phyloP scores from a whole-genome alignment of 2,113 vertebrate genomes.

The Neogobius melanostomus region DNA sequence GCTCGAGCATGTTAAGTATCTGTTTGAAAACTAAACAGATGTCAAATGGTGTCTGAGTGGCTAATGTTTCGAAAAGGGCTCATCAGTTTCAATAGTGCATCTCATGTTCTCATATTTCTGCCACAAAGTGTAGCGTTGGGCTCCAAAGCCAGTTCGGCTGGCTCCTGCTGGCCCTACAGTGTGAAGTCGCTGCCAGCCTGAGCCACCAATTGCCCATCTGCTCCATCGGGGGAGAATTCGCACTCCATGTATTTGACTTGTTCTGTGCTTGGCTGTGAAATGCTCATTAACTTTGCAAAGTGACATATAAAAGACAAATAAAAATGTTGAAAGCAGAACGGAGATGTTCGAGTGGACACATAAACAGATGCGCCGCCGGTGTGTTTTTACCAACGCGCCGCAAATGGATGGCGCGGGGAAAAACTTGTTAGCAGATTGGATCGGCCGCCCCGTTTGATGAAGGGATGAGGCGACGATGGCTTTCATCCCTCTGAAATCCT shows the following conservation, averaged over 20 bases:
- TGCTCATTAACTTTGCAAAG: slow-evolving; percentile 62
- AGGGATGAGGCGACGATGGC: slow-evolving; percentile 3
- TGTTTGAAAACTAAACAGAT: slow-evolving; percentile 56
- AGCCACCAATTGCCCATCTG: slow-evolving; percentile 75
- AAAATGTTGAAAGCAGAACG: slow-evolving; percentile 21
- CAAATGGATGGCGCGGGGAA: slow-evolving; percentile 18
- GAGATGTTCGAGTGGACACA: slow-evolving; percentile 39
- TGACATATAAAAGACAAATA: slow-evolving; percentile 48
- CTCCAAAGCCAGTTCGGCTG: slow-evolving; percentile 52
- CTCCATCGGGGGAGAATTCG: slow-evolving; percentile 61
- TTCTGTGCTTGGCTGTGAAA: slow-evolving; percentile 57
- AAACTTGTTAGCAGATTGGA: slow-evolving; percentile 30
- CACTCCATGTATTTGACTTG: slow-evolving; percentile 70
- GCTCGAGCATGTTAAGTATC: slow-evolving; percentile 27
- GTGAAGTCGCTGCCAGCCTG: slow-evolving; percentile 69
- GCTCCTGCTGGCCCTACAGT: slow-evolving; percentile 55
- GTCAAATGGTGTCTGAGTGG: slow-evolving; percentile 56
- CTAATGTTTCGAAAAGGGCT: slow-evolving; percentile 45
- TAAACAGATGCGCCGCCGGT: slow-evolving; percentile 45
- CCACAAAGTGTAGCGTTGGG: slow-evolving; percentile 50
- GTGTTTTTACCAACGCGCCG: slow-evolving; percentile 38
- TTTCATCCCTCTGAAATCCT: neutral
- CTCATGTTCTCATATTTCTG: slow-evolving; percentile 34
- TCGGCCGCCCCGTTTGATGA: slow-evolving; percentile 32
- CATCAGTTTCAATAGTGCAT: slow-evolving; percentile 45